A percentile compares a stretch with the other conserved stretches of the same genome.
These are phyloP conservation scores for Drosophila erecta DNA, from an alignment of 1,140 invertebrate species.

Conservation along the genomic window DNA sequence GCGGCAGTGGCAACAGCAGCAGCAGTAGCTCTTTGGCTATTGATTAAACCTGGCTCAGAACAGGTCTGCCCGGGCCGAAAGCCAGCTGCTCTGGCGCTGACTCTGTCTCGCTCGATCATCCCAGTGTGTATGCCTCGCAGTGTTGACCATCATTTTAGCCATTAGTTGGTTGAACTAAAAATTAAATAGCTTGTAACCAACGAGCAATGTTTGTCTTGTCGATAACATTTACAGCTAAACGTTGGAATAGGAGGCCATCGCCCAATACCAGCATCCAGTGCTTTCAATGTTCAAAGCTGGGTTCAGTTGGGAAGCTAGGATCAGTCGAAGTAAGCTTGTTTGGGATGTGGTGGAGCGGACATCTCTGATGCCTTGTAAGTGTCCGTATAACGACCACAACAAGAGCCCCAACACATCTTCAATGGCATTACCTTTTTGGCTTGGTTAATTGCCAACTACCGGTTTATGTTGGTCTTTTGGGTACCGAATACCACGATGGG, in stretches of 20 bases:
- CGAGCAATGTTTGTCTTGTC: too few species aligned
- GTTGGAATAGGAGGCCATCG: too few species aligned
- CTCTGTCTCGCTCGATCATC: slow-evolving; percentile 11
- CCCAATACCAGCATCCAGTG: too few species aligned
- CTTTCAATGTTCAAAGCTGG: too few species aligned
- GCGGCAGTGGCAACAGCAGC: slow-evolving; percentile 38
- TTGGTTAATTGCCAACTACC: slow-evolving; percentile 70
- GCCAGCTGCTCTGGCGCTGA: slow-evolving; percentile 4
- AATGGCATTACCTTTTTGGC: slow-evolving; percentile 37
- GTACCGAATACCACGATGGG: background rate
- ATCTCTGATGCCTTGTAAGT: slow-evolving; percentile 24
- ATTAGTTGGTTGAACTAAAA: background rate
- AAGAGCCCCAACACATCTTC: slow-evolving; percentile 27
- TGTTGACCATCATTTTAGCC: slow-evolving; percentile 14
- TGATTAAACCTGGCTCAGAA: slow-evolving; percentile 80
- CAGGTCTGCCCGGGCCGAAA: slow-evolving; percentile 60
- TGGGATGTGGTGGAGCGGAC: background rate
- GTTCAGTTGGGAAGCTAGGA: background rate
- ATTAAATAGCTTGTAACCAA: background rate
- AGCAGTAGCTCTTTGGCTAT: slow-evolving; percentile 54
- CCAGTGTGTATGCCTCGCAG: slow-evolving; percentile 62
- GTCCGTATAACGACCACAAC: slow-evolving; percentile 26
- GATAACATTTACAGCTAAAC: too few species aligned
- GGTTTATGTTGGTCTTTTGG: slow-evolving; percentile 51
- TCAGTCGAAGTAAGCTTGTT: too few species aligned